phyloP scores from a whole-genome alignment of 2,113 vertebrate species.

The Syrmaticus mikado region DNA sequence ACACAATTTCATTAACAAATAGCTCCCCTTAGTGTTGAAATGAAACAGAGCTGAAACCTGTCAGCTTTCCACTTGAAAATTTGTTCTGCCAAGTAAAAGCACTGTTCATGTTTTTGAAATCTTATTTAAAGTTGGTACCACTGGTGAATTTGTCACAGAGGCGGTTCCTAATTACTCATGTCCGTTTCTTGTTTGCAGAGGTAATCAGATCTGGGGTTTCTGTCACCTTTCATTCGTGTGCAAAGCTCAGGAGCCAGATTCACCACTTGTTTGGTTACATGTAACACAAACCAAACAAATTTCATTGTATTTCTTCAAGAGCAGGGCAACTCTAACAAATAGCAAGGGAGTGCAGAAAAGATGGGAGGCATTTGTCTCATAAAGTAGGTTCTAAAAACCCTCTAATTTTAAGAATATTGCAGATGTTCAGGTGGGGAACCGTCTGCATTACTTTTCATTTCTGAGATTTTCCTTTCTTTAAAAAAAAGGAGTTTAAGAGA shows the following conservation, averaged over 20 bases:
- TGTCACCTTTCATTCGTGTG: background rate
- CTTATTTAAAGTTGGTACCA: background rate
- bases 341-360: background rate
- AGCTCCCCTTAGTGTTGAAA: background rate
- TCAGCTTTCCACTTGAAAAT: background rate
- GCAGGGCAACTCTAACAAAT: background rate
- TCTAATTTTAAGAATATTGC: background rate
- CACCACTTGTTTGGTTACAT: background rate
- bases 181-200: background rate
- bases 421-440: background rate
- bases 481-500: background rate
- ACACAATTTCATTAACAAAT: fast-evolving
- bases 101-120: fast-evolving
- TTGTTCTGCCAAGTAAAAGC: background rate
- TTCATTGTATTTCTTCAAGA: background rate
- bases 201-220: background rate
- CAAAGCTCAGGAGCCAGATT: background rate
- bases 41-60: background rate
- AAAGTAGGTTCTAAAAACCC: background rate
- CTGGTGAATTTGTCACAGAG: background rate
- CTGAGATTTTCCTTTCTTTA: background rate
- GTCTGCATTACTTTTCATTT: background rate
- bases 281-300: background rate
- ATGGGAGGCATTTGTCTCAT: background rate
- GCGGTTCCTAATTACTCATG: background rate